phyloP scores from a whole-genome alignment of 92 coral and sea anemone genomes.

The Phenganax subtilis region DNA sequence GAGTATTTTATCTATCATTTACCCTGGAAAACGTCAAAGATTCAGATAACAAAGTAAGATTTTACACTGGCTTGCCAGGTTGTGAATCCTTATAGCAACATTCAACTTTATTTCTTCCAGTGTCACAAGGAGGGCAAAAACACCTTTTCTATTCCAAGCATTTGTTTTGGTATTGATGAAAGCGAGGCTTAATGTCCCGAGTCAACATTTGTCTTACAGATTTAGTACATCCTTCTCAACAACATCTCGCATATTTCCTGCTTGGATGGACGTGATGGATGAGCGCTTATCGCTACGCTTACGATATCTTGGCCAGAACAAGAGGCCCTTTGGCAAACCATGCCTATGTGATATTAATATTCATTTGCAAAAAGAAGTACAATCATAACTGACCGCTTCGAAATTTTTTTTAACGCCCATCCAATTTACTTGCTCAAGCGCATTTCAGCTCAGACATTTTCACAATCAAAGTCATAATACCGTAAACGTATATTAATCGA shows the following conservation, averaged over 20 bases:
- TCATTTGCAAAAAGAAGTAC: conserved; percentile 38
- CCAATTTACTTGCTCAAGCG: conserved; percentile 33
- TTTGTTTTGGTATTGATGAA: conserved; percentile 58
- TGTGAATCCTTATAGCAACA: conserved; percentile 29
- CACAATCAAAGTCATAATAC: conserved; percentile 4
- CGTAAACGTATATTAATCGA: neutral
- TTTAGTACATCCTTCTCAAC: conserved; percentile 47
- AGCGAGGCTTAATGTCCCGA: conserved; percentile 51
- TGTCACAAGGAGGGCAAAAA: conserved; percentile 40
- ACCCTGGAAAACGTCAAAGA: conserved; percentile 1
- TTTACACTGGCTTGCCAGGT: conserved; percentile 40
- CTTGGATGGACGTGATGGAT: conserved; percentile 50
- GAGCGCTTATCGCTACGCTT: conserved; percentile 31
- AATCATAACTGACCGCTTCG: conserved; percentile 14
- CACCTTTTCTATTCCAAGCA: conserved; percentile 36
- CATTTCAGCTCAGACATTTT: conserved; percentile 9
- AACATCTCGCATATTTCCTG: conserved; percentile 47
- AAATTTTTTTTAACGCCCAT: conserved; percentile 11
- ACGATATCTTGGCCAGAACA: conserved; percentile 43
- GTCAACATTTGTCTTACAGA: conserved; percentile 53
- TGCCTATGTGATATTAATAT: conserved; percentile 45
- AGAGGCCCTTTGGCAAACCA: conserved; percentile 40
- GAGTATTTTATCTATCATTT: neutral
- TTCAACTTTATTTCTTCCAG: conserved; percentile 43
- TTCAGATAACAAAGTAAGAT: conserved; percentile 31